These are phyloP conservation scores for Phlogophora meticulosa DNA, from an alignment of 2,888 invertebrate genomes.

Conservation along the genomic window DNA sequence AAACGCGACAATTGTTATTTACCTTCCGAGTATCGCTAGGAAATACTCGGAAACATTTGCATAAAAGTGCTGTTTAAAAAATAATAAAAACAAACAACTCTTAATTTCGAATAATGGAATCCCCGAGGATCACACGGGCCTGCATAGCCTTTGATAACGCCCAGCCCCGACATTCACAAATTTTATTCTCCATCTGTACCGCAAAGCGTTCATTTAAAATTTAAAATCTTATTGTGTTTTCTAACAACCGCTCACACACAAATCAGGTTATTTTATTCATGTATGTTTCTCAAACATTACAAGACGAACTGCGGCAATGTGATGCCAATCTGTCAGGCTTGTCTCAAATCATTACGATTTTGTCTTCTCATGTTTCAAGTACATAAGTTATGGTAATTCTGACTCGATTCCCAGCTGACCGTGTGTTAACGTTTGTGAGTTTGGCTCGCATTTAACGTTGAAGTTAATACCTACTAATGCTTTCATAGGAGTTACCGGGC, in stretches of 20 bases:
- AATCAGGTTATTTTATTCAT: constrained; percentile 70
- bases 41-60: constrained; percentile 56
- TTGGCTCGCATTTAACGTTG: constrained; percentile 33
- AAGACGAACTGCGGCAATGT: constrained; percentile 60
- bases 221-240: constrained; percentile 76
- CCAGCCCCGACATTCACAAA: constrained; percentile 71
- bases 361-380: constrained; percentile 58
- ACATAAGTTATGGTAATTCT: constrained; percentile 57
- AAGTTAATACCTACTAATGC: constrained; percentile 42
- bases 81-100: constrained; percentile 75
- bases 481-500: constrained; percentile 41
- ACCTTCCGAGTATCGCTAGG: constrained; percentile 55
- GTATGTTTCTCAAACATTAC: constrained; percentile 66
- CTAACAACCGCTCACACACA: constrained; percentile 70
- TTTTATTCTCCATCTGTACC: constrained; percentile 71
- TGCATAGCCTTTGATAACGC: constrained; percentile 81
- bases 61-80: constrained; percentile 68
- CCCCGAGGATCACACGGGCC: constrained; percentile 73
- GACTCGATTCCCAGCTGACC: constrained; percentile 43
- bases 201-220: constrained; percentile 76
- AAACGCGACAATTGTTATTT: constrained; percentile 59
- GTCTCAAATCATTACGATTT: constrained; percentile 68
- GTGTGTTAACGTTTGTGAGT: constrained; percentile 39
- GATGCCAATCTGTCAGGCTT: constrained; percentile 53
- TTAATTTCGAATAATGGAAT: constrained; percentile 77